Conservation (phyloP, 37 sponge, comb jelly and placozoan species). For the Mnemiopsis leidyi region DNA sequence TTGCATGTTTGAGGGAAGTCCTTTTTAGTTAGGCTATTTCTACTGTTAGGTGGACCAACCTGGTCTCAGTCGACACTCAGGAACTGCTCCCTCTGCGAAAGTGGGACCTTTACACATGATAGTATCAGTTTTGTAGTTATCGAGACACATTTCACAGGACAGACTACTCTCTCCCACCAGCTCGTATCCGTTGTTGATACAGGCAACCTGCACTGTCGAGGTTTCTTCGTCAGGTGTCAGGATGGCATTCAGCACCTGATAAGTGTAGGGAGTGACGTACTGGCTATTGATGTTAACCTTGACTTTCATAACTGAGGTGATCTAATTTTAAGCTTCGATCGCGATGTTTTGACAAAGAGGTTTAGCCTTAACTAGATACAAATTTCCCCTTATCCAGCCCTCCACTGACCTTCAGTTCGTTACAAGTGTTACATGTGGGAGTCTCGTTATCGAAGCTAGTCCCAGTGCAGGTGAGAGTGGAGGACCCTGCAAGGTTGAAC, state of each 20-base stretch:
- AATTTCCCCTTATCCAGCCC: too few relatives aligned
- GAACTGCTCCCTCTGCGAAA: neutral
- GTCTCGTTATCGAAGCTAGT: neutral
- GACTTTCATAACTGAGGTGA: too few relatives aligned
- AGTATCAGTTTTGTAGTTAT: neutral
- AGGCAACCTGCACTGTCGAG: neutral
- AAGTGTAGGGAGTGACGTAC: too few relatives aligned
- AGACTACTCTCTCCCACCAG: neutral
- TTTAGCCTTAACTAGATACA: too few relatives aligned
- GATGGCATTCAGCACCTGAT: neutral
- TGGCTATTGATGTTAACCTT: too few relatives aligned
- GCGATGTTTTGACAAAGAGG: too few relatives aligned
- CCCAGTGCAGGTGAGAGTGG: neutral
- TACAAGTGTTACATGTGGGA: neutral
- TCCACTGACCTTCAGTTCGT: neutral
- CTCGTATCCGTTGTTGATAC: conserved; percentile 12
- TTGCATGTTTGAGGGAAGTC: too few relatives aligned
- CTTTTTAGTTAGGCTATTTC: neutral
- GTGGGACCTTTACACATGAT: neutral
- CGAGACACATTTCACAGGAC: conserved; percentile 13
- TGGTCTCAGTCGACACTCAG: neutral
- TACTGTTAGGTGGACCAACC: neutral
- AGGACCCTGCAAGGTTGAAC: neutral
- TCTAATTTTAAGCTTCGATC: too few relatives aligned
- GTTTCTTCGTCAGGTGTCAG: neutral